Conservation (phyloP, 2,888 invertebrate genomes). For the Gymnosoma rotundatum region DNA sequence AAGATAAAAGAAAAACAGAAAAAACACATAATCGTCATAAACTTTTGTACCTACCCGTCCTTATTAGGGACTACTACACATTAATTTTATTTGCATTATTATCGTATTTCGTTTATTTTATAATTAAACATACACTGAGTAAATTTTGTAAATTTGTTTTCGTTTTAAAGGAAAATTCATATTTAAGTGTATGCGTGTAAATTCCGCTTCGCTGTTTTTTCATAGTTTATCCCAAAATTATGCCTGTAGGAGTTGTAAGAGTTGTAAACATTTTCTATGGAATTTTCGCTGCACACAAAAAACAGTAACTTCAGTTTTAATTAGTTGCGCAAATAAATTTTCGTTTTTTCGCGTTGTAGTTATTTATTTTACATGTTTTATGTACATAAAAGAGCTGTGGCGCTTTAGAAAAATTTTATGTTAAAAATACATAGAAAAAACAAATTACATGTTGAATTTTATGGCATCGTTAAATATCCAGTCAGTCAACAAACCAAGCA, state of each 20-base stretch:
- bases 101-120: constrained; percentile 65
- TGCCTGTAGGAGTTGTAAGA: constrained; percentile 48
- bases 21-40: no score
- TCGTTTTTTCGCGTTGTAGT: constrained; percentile 11
- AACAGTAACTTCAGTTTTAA: constrained; percentile 72
- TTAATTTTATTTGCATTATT: constrained; percentile 69
- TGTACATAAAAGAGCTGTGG: neutral
- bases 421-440: constrained; percentile 6
- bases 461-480: constrained; percentile 21
- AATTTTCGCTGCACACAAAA: constrained; percentile 62
- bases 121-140: constrained; percentile 4
- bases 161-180: neutral
- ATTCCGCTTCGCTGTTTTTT: neutral
- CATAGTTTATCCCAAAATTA: constrained; percentile 46
- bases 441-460: constrained; percentile 11
- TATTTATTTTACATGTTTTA: constrained; percentile 30
- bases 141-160: constrained; percentile 12
- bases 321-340: constrained; percentile 73
- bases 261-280: constrained; percentile 58
- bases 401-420: neutral
- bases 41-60: no score
- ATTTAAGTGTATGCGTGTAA: constrained; percentile 6
- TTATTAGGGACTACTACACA: neutral
- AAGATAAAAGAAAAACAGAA: no score
- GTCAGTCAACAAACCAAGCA: constrained; percentile 13